phyloP scores from a whole-genome alignment of 2,113 vertebrate species.

The Tricholaema leucomelas region DNA sequence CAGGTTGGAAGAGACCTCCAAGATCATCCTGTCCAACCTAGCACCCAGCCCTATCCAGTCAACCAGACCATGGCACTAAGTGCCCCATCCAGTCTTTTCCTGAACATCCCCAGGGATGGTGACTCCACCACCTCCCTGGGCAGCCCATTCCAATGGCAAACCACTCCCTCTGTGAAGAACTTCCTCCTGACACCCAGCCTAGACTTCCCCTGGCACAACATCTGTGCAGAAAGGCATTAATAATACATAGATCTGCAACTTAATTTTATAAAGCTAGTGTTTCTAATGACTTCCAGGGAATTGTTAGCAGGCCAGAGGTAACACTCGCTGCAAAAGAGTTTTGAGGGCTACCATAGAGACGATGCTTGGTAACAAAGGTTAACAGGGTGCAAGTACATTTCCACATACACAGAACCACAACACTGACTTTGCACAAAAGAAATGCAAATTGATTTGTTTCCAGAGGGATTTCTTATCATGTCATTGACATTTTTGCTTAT shows the following conservation, averaged over 20 bases:
- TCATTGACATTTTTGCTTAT: background rate
- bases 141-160: too few relatives aligned
- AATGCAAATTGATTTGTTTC: background rate
- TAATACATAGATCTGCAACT: background rate
- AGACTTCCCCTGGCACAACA: too few relatives aligned
- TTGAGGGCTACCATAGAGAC: background rate
- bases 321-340: background rate
- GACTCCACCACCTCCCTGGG: too few relatives aligned
- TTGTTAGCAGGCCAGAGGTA: background rate
- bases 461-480: background rate
- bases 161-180: too few relatives aligned
- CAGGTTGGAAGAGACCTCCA: too few relatives aligned
- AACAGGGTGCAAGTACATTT: background rate
- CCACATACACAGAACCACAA: background rate
- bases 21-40: too few relatives aligned
- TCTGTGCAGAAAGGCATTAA: background rate
- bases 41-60: too few relatives aligned
- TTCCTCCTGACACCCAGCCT: too few relatives aligned
- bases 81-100: too few relatives aligned
- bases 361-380: background rate
- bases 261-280: background rate
- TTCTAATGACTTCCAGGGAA: background rate
- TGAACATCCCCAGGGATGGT: too few relatives aligned
- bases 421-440: background rate
- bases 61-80: too few relatives aligned